Percentiles rank a stretch among this genome's conserved stretches.
Evolutionary conservation across 2,113 vertebrate species (phyloP).

Genomic region (Dicerorhinus sumatrensis): DNA sequence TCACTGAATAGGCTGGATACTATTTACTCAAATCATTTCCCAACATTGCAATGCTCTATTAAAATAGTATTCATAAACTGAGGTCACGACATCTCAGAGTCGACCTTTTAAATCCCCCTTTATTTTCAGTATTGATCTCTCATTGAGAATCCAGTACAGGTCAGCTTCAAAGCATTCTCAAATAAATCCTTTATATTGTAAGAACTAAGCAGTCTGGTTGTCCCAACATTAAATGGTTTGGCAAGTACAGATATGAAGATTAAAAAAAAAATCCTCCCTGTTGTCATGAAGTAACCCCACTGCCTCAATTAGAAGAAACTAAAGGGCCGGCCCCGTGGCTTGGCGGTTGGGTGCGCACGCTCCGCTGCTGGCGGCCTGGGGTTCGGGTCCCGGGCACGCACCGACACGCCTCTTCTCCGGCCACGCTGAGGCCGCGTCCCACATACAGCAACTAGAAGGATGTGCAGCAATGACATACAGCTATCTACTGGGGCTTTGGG

Average conservation of each 20-base stretch:
- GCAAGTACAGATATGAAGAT: not conserved
- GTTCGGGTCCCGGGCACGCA: too few species aligned
- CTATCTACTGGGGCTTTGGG: too few species aligned
- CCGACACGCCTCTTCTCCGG: too few species aligned
- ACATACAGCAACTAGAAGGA: too few species aligned
- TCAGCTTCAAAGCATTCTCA: slow-evolving; percentile 41
- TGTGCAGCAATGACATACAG: too few species aligned
- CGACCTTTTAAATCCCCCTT: slow-evolving; percentile 4
- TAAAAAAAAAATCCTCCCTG: not conserved
- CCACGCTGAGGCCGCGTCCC: too few species aligned
- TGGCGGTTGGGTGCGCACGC: too few species aligned
- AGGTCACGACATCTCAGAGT: not conserved
- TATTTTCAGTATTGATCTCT: slow-evolving; percentile 25
- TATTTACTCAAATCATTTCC: not conserved
- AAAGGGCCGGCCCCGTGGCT: too few species aligned
- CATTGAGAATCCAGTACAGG: not conserved
- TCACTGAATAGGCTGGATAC: not conserved
- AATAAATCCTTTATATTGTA: slow-evolving; percentile 21
- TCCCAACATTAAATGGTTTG: slow-evolving; percentile 15
- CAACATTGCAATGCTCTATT: not conserved
- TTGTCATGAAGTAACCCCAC: not conserved
- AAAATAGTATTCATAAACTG: not conserved
- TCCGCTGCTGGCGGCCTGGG: too few species aligned
- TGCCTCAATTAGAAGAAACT: slow-evolving; percentile 34
- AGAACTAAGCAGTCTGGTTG: not conserved